A percentile compares a stretch with the other conserved stretches of the same genome.
Evolutionary conservation across 2,888 invertebrate species (phyloP).

Genomic region (Diogma glabrata): DNA sequence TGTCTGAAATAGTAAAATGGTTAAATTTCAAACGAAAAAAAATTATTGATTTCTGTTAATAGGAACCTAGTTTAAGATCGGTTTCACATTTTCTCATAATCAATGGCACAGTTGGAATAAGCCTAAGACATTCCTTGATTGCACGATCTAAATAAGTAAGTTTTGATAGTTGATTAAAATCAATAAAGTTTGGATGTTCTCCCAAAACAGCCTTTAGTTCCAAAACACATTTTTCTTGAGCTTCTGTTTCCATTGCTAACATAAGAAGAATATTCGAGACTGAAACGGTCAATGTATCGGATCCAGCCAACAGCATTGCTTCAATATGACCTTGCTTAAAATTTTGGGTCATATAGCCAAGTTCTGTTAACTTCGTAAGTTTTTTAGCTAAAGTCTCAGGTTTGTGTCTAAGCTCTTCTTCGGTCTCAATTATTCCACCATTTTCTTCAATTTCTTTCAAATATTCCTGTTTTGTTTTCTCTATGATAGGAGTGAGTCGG

Average conservation of each 20-base stretch:
- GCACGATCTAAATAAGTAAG: neutral
- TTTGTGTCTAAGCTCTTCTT: neutral
- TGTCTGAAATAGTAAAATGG: neutral
- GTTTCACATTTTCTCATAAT: neutral
- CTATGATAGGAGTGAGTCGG: too few relatives aligned
- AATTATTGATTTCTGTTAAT: too few relatives aligned
- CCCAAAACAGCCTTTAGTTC: neutral
- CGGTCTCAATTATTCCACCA: neutral
- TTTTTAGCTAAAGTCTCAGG: neutral
- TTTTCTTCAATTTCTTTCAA: too few relatives aligned
- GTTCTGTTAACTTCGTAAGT: neutral
- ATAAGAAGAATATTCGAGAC: neutral
- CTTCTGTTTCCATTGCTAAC: neutral
- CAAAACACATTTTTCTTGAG: neutral
- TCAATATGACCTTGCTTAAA: neutral
- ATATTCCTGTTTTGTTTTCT: too few relatives aligned
- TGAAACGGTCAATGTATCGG: neutral
- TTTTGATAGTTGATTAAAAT: neutral
- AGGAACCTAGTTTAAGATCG: neutral
- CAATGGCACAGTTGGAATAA: constrained; percentile 1
- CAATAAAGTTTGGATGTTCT: neutral
- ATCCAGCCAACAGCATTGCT: neutral
- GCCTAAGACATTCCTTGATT: neutral
- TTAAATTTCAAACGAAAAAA: too few relatives aligned
- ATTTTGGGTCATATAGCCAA: neutral